These are phyloP conservation scores for Heteromurus nitidus DNA, from an alignment of 2,888 invertebrate genomes.

Conservation along the genomic window DNA sequence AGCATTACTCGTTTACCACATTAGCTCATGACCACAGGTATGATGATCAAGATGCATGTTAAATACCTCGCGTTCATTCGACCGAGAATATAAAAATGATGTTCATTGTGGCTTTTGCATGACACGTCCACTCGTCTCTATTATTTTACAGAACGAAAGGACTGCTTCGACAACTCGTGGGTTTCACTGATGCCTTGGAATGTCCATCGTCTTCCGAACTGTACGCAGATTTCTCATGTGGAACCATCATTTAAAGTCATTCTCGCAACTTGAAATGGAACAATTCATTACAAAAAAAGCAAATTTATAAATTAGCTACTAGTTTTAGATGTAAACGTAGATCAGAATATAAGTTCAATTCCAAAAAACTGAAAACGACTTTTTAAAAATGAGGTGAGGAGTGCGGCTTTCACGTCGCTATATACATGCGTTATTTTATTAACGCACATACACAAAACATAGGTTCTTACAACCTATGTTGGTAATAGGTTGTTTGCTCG, in stretches of 20 bases:
- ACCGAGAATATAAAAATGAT: no score
- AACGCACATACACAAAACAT: no score
- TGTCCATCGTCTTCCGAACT: constrained; percentile 70
- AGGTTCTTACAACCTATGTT: no score
- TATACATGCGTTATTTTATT: no score
- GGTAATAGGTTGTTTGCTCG: no score
- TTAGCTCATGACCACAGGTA: constrained; percentile 76
- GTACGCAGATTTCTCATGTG: constrained; percentile 72
- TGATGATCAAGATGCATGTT: no score
- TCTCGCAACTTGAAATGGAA: not conserved
- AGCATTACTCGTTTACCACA: constrained; percentile 75
- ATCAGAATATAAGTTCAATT: no score
- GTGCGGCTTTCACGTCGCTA: not conserved
- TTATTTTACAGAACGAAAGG: constrained; percentile 70
- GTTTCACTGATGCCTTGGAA: constrained; percentile 72
- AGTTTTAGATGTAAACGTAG: no score
- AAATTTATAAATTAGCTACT: not conserved
- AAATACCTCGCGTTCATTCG: no score
- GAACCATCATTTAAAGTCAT: constrained; percentile 66
- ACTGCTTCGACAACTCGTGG: constrained; percentile 71
- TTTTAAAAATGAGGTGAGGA: not conserved
- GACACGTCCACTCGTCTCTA: no score
- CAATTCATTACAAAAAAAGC: not conserved
- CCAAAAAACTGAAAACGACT: not conserved
- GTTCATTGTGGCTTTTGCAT: no score